Base-by-base conservation (phyloP, 2,888 invertebrate species). In the Cephus rjabovi region DNA sequence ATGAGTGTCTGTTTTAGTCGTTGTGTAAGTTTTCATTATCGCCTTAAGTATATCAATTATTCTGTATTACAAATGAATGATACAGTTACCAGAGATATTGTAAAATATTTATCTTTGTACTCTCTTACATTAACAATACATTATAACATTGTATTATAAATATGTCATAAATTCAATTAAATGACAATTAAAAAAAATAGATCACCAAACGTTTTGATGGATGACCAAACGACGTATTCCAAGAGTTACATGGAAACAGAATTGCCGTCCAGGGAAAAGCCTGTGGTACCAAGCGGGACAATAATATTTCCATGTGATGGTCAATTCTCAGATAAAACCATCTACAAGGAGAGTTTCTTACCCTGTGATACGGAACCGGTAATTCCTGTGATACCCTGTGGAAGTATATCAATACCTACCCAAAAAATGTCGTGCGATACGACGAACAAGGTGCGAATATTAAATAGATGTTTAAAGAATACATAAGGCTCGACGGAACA, bases 141-240 rank as follows among this genome's bases (percentile, higher is more conserved):
- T 56, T 3, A 9, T 9, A 56, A 56, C 23, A 9, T 23, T 9
- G 23, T 9, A 23, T 9, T 23, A 56, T 56, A 56, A 23, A 56
- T 56, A 56, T 56, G 56, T 15, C 23, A 56, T 56, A 56, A 56
- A 56, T 56, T 56, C 23, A 9, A 23, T 23, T 56, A 9, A 2
- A 23, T 23, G 40, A 40, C 56, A 56, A 23, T 56, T 23, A 2
- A 9, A 56, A 33, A 56, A 56, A 56, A 56, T 23, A 56, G 56
- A 23, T 81, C 84, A 12, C 90, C 91, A 4, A 83, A 85, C 1
- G 75, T 80, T 3, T 82, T 87, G 34, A 88, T 92, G 88, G 86
- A 87, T 31, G 86, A 77, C 3, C 85, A 89, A 15, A 92, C 92
- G 0, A 91, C 90, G 0, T 92, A 92, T 77, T 85, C 87, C 1